Conservation (phyloP, 2,888 invertebrate genomes). For the Hoplodrina blanda region DNA sequence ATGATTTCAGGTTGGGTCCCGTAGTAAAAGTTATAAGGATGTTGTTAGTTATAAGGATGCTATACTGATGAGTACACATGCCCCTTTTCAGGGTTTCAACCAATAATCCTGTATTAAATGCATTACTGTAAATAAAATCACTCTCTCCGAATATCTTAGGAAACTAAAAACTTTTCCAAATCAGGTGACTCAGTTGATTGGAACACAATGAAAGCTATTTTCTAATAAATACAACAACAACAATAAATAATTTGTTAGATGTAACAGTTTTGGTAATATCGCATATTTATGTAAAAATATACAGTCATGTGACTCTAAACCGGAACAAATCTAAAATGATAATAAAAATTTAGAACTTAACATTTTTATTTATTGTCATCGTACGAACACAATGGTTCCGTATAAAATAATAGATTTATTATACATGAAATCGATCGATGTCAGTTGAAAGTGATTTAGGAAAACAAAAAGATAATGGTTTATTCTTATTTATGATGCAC, state of each 20-base stretch:
- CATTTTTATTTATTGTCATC: constrained; percentile 3
- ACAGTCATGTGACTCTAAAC: constrained; percentile 47
- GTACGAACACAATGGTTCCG: constrained; percentile 21
- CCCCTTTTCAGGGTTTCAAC: too few species aligned
- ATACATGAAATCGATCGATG: constrained; percentile 2
- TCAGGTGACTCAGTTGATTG: not conserved
- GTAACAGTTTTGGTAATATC: constrained; percentile 38
- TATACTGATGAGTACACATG: too few species aligned
- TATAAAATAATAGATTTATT: constrained; percentile 23
- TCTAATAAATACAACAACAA: constrained; percentile 38
- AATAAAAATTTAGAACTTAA: constrained; percentile 32
- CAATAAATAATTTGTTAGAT: constrained; percentile 22
- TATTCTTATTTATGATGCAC: not conserved
- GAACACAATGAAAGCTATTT: constrained; percentile 54
- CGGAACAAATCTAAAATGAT: constrained; percentile 42
- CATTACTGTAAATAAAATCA: not conserved
- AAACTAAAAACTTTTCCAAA: constrained; percentile 22
- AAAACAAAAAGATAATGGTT: constrained; percentile 3
- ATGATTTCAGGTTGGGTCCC: too few species aligned
- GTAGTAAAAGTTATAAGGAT: too few species aligned
- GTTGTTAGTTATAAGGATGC: too few species aligned
- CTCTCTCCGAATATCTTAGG: not conserved
- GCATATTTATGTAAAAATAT: constrained; percentile 61
- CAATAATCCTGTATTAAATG: too few species aligned
- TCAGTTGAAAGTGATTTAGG: not conserved